Base-by-base conservation (phyloP, 2,797 vertebrate species). In the Chelon auratus region DNA sequence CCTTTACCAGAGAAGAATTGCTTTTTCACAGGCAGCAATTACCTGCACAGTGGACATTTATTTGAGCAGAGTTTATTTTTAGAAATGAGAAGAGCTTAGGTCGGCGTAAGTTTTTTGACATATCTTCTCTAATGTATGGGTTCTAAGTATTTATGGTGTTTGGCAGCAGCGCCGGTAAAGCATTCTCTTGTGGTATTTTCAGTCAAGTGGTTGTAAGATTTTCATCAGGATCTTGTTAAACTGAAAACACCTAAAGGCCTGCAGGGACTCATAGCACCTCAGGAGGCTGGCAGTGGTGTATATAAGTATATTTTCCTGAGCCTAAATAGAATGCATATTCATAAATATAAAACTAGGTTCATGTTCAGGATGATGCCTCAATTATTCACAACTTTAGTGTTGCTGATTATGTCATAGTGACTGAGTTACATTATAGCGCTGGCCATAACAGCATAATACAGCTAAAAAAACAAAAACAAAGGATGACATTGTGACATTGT, bases 41-140 rank as follows among this genome's bases (percentile, higher is more conserved):
- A 91, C 90, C 89, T 68, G 88, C 90, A 80, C 89, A 88, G 84
- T 80, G 85, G 76, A 93, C 85, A 77, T 12, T 88, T 94, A 53
- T 89, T 91, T 70, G 52, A 70, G 75, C 58, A 72, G 71, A 71
- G 68, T 62, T 81, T 86, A 92, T 95, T 96, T 96, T 94, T 94
- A 86, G 86, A 90, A 22, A 78, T 68, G 26, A 87, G 73, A 79
- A 87, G 68, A 72, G 54, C 26, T 77, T 87, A 75, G 77, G 68
- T 81, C 72, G 40, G 64, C 45, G 6, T 18, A 11, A 17, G 36
- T 53, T 51, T 52, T 78, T 56, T 62, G 56, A 58, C 48, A 37
- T 12, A 40, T 20, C 22, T 59, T 42, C 60, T 48, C 24, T 5
- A 10, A 9, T 5, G 22, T 14, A 7, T 12, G 18, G 0, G 2